Conservation (phyloP, 2,888 invertebrate species). For the Uropetala carovei region DNA sequence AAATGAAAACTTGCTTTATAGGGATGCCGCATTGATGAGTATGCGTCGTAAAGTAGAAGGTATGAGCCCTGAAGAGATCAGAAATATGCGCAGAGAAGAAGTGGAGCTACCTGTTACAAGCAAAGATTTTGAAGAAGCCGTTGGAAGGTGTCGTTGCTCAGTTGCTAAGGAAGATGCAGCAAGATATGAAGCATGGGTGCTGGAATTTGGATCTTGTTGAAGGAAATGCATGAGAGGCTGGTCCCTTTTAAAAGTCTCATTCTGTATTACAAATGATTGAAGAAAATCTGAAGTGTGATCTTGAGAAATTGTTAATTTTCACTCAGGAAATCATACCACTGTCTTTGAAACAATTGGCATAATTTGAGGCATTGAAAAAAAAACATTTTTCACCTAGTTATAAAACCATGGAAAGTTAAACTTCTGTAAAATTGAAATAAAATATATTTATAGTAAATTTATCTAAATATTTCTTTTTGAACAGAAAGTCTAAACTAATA, state of each 20-base stretch:
- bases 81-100: conserved; percentile 95
- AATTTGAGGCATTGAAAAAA: no score
- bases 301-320: background rate
- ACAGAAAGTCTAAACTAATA: no score
- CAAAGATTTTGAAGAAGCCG: conserved; percentile 95
- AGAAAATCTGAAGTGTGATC: background rate
- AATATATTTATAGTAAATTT: no score
- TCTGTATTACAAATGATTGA: background rate
- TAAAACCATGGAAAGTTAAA: no score
- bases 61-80: conserved; percentile 94
- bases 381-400: no score
- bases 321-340: background rate
- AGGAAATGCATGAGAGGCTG: background rate
- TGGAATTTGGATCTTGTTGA: conserved; percentile 95
- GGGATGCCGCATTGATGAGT: conserved; percentile 99
- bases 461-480: no score
- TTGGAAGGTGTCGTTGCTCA: conserved; percentile 96
- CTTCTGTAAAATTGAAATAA: no score
- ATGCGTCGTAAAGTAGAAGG: conserved; percentile 97
- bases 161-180: conserved; percentile 96
- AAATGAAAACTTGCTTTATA: conserved; percentile 72
- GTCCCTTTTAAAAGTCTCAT: background rate
- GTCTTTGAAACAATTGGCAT: no score
- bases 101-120: conserved; percentile 94
- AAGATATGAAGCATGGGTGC: conserved; percentile 98